phyloP scores from a whole-genome alignment of 2,888 invertebrate genomes.

The Octonoba sinensis region DNA sequence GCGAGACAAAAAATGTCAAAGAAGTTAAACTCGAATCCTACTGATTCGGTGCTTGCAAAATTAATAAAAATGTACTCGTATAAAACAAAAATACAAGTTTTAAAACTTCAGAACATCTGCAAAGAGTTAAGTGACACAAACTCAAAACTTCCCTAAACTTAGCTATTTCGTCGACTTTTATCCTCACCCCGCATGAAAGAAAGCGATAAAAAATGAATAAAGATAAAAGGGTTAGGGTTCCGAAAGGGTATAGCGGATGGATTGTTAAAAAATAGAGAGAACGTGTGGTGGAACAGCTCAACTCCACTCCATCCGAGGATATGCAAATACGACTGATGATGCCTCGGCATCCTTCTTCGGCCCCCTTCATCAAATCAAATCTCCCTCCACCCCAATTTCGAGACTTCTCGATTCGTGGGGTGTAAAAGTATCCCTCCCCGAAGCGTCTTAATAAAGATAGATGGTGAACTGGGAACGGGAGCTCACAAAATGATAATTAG shows the following conservation, averaged over 20 bases:
- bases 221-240: too few species aligned
- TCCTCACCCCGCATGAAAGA: background rate
- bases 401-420: conserved; percentile 16
- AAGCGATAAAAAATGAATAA: too few species aligned
- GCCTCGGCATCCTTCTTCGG: conserved; percentile 1
- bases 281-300: conserved; percentile 15
- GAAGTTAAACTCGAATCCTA: too few species aligned
- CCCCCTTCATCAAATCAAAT: conserved; percentile 22
- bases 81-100: too few species aligned
- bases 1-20: too few species aligned
- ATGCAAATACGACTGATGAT: conserved; percentile 53
- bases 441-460: conserved; percentile 56
- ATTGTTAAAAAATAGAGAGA: background rate
- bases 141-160: background rate
- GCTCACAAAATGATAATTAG: conserved; percentile 59
- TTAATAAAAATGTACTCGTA: too few species aligned
- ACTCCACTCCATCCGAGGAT: conserved; percentile 32
- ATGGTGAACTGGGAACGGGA: conserved; percentile 34
- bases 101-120: too few species aligned
- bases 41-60: too few species aligned
- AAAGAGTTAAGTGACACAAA: too few species aligned
- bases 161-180: conserved; percentile 5
- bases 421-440: conserved; percentile 54
- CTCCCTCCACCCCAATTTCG: conserved; percentile 3
- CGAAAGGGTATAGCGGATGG: background rate